A percentile compares a stretch with the other conserved stretches of the same genome.
Conservation (phyloP, 2,797 vertebrate species). For the Dermochelys coriacea region DNA sequence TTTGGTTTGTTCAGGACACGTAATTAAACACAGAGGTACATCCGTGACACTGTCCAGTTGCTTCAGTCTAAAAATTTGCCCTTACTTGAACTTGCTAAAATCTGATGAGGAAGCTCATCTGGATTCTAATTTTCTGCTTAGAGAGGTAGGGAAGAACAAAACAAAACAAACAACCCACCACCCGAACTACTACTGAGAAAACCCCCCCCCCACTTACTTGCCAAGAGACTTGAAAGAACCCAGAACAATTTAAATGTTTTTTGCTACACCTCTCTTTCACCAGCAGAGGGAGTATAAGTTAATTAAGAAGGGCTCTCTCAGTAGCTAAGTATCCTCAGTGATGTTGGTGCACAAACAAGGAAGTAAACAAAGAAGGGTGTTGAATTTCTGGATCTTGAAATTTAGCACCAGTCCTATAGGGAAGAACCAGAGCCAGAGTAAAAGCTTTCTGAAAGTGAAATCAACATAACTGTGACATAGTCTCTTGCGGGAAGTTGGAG, state of each 20-base stretch:
- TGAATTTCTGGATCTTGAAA: conserved; percentile 6
- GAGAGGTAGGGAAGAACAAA: neutral
- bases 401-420: neutral
- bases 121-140: neutral
- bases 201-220: rapidly evolving
- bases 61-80: neutral
- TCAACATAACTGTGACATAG: conserved; percentile 3
- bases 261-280: conserved; percentile 40
- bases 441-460: conserved; percentile 13
- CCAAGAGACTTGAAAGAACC: neutral
- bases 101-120: neutral
- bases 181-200: neutral
- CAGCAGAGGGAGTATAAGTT: conserved; percentile 69
- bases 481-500: conserved; percentile 21
- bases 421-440: conserved; percentile 30
- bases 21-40: conserved; percentile 44
- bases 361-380: conserved; percentile 39
- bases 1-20: conserved; percentile 36
- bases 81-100: neutral
- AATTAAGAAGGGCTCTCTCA: conserved; percentile 56
- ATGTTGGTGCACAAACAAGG: conserved; percentile 10
- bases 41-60: conserved; percentile 29
- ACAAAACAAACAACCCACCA: neutral
- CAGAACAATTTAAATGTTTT: neutral
- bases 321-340: neutral